Evolutionary conservation across 2,888 invertebrate genomes (phyloP).

Genomic region (Nysson spinosus): DNA sequence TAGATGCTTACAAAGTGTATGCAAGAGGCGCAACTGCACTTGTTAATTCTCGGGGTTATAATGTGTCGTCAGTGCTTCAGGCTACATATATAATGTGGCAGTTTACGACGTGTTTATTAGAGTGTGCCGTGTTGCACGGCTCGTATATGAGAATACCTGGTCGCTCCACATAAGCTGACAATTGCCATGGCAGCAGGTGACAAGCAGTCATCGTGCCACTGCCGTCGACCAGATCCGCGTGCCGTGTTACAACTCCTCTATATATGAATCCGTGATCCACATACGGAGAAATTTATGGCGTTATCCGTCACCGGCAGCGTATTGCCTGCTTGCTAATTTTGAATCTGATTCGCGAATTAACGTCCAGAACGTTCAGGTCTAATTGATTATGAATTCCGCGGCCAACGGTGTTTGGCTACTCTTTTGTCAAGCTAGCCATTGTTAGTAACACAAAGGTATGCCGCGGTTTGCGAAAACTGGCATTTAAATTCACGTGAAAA

Average conservation of each 20-base stretch:
- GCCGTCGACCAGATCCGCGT: conserved; percentile 40
- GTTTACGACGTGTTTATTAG: conserved; percentile 64
- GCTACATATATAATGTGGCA: conserved; percentile 44
- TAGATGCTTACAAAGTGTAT: neutral
- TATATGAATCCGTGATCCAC: conserved; percentile 37
- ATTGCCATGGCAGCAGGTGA: conserved; percentile 57
- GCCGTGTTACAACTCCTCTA: conserved; percentile 22
- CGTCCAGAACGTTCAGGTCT: conserved; percentile 14
- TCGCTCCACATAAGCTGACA: conserved; percentile 54
- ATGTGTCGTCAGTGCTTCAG: conserved; percentile 21
- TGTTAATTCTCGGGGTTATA: conserved; percentile 37
- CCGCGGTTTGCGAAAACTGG: too few species aligned
- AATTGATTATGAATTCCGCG: too few species aligned
- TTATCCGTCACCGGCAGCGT: conserved; percentile 58
- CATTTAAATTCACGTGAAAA: too few species aligned
- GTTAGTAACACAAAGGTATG: too few species aligned
- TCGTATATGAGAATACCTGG: conserved; percentile 39
- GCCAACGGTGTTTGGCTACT: too few species aligned
- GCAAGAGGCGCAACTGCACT: conserved; percentile 10
- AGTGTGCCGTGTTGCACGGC: conserved; percentile 43
- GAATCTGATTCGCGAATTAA: conserved; percentile 57
- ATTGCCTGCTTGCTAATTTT: conserved; percentile 49
- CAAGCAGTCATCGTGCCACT: conserved; percentile 54
- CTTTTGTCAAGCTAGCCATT: too few species aligned
- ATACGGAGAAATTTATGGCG: conserved; percentile 57